Evolutionary conservation across 2,797 vertebrate genomes (phyloP), one percentile per base, ranked within the genome.

Genomic region (Sebastes oblongus): DNA sequence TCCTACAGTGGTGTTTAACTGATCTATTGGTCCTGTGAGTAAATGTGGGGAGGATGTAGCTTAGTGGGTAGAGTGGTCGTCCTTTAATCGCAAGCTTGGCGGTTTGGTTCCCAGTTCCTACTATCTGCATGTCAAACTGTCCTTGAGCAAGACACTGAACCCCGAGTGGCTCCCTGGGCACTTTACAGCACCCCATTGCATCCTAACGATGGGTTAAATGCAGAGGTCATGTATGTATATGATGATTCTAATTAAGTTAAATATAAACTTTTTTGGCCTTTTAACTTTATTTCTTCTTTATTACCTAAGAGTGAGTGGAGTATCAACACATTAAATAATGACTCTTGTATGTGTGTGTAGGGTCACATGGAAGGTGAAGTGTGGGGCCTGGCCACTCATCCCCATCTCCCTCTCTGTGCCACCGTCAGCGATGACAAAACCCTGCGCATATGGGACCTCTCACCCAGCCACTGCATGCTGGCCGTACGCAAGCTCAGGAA

Each of bases 281-380:
- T 46, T 46, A 18, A 46, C 42, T 46, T 18, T 18, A 18, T 46
- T 18, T 46, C 0, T 46, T 18, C 4, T 67, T 27, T 52, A 27
- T 72, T 27, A 52, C 5, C 10, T 71, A 5, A 8, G 14, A 39
- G 11, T 75, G 7, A 34, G 13, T 72, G 27, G 24, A 20, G 27
- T 16, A 32, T 36, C 2, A 62, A 7, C 56, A 6, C 64, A 77
- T 84, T 1, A 59, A 64, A 66, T 78, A 71, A 73, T 36, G 30
- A 58, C 74, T 12, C 36, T 27, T 42, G 13, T 75, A 4, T 89
- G 67, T 83, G 72, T 86, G 50, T 82, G 36, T 93, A 99, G 98
- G 98, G 98, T 94, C 98, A 99, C 91, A 99, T 99, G 98, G 98
- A 99, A 92, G 98, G 98, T 82, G 98, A 99, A 89, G 98, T 99